A percentile compares a stretch with the other conserved stretches of the same genome.
phyloP scores from a whole-genome alignment of 1,140 invertebrate species.

The Magallana ariakensis region DNA sequence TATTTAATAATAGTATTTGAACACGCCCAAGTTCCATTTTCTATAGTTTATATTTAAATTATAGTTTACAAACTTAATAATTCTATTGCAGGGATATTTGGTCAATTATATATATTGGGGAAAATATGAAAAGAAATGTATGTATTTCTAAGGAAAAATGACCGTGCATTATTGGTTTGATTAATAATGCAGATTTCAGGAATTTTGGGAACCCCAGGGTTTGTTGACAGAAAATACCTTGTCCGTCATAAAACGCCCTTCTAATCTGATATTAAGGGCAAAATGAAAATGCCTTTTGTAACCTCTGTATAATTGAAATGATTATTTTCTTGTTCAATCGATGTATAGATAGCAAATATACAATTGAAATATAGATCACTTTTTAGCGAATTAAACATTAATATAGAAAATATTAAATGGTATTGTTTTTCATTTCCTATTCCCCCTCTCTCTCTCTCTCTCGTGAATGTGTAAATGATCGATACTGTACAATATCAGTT shows the following conservation, averaged over 20 bases:
- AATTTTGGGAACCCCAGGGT: neutral
- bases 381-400: constrained; percentile 31
- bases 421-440: too few species aligned
- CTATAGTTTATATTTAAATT: too few species aligned
- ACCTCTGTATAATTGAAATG: neutral
- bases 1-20: too few species aligned
- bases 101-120: too few species aligned
- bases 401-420: neutral
- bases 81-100: too few species aligned
- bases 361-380: neutral
- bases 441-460: too few species aligned
- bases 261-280: neutral
- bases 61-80: too few species aligned
- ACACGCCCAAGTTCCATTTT: too few species aligned
- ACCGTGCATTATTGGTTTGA: neutral
- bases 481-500: too few species aligned
- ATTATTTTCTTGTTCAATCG: neutral
- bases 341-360: constrained; percentile 19
- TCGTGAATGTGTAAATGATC: too few species aligned
- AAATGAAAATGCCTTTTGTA: neutral
- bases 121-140: too few species aligned
- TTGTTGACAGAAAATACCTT: neutral
- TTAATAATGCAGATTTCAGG: neutral
- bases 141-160: too few species aligned
- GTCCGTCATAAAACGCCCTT: neutral